phyloP scores from a whole-genome alignment of 1,140 invertebrate genomes.

The Linepithema humile region DNA sequence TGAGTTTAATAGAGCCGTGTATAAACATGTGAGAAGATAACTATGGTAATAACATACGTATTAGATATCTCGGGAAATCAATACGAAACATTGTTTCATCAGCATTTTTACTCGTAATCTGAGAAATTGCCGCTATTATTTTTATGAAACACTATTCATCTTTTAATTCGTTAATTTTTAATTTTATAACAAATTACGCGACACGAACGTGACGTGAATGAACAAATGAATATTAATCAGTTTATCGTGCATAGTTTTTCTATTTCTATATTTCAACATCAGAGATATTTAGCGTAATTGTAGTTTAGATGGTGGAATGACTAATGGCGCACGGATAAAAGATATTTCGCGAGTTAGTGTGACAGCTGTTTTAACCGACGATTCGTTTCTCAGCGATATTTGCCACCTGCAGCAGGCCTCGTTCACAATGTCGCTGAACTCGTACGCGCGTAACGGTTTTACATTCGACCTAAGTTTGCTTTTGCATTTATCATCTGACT shows the following conservation, averaged over 20 bases:
- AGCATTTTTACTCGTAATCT: neutral
- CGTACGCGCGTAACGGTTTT: constrained; percentile 41
- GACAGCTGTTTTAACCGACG: constrained; percentile 46
- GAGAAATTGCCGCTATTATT: neutral
- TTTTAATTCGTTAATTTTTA: neutral
- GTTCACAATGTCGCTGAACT: constrained; percentile 43
- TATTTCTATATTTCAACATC: neutral
- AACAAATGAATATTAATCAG: neutral
- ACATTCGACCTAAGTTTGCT: constrained; percentile 43
- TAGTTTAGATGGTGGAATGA: constrained; percentile 11
- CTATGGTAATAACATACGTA: neutral
- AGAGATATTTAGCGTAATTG: neutral
- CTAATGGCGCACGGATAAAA: neutral
- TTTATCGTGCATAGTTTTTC: neutral
- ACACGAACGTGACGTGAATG: neutral
- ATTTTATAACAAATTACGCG: neutral
- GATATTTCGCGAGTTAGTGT: constrained; percentile 32
- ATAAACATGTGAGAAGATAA: neutral
- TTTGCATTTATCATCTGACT: constrained; percentile 56
- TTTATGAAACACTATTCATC: neutral
- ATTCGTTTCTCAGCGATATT: constrained; percentile 31
- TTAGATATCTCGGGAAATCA: neutral
- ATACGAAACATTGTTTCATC: neutral
- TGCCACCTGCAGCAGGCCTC: constrained; percentile 33
- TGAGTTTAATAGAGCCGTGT: neutral